Percentiles rank a stretch among this genome's conserved stretches.
phyloP scores from a whole-genome alignment of 2,113 vertebrate genomes.

The Pomatorhinus ruficollis region DNA sequence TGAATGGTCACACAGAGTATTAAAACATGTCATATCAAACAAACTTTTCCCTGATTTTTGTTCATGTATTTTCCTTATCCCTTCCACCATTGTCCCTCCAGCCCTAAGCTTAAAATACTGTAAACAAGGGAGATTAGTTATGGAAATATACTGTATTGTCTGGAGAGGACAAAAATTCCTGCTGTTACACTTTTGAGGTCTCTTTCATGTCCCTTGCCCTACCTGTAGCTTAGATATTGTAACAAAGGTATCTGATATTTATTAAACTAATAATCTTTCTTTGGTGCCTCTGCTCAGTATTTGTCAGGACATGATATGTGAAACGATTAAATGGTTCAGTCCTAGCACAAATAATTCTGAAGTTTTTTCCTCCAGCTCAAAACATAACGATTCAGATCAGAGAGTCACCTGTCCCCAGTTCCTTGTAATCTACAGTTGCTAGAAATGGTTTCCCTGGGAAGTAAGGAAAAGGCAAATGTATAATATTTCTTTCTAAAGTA shows the following conservation, averaged over 20 bases:
- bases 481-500: background rate
- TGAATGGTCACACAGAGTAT: background rate
- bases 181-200: background rate
- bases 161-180: background rate
- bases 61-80: background rate
- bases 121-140: background rate
- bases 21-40: accelerated
- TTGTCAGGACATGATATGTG: background rate
- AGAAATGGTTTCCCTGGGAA: background rate
- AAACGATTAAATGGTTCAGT: background rate
- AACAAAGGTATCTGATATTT: background rate
- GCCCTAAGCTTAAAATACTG: background rate
- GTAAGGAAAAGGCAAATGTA: background rate
- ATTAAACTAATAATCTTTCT: background rate
- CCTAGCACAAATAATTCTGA: background rate
- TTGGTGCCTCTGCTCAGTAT: background rate
- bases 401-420: background rate
- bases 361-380: background rate
- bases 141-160: background rate
- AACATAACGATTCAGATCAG: background rate
- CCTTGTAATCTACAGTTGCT: background rate
- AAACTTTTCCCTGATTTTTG: background rate
- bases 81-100: accelerated
- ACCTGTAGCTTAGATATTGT: background rate
- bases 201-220: background rate